These are phyloP conservation scores for Phalanger gymnotis DNA, from an alignment of 2,797 vertebrate species.

Conservation along the genomic window DNA sequence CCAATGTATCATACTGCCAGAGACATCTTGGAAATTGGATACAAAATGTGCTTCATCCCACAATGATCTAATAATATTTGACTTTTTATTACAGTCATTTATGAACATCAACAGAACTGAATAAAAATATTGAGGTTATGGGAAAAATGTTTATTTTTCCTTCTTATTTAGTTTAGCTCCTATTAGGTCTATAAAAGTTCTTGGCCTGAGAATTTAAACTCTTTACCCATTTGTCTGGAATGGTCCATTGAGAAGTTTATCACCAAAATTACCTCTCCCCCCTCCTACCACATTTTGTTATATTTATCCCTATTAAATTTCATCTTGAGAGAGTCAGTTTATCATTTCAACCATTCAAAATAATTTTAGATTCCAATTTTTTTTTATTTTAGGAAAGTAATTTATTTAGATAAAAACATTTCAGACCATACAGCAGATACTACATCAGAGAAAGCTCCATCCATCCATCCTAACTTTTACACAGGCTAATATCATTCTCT, in stretches of 20 bases:
- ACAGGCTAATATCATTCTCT: no score
- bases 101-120: background rate
- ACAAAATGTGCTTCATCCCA: conserved; percentile 24
- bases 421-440: no score
- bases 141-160: background rate
- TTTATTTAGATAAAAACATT: no score
- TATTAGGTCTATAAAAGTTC: conserved; percentile 1
- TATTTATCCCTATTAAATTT: no score
- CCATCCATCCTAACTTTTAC: no score
- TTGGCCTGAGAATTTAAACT: background rate
- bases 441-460: no score
- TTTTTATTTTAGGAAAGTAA: no score
- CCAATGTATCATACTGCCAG: background rate
- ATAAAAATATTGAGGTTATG: conserved; percentile 24
- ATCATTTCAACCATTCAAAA: no score
- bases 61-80: conserved; percentile 22
- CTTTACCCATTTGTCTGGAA: background rate
- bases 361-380: no score
- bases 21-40: background rate
- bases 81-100: conserved; percentile 34
- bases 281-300: no score
- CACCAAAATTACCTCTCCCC: background rate
- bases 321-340: no score
- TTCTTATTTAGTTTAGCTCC: conserved; percentile 5
- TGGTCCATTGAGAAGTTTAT: background rate